A percentile compares a stretch with the other conserved stretches of the same genome.
Evolutionary conservation across 2,113 vertebrate species (phyloP).

Genomic region (Lepus timidus): DNA sequence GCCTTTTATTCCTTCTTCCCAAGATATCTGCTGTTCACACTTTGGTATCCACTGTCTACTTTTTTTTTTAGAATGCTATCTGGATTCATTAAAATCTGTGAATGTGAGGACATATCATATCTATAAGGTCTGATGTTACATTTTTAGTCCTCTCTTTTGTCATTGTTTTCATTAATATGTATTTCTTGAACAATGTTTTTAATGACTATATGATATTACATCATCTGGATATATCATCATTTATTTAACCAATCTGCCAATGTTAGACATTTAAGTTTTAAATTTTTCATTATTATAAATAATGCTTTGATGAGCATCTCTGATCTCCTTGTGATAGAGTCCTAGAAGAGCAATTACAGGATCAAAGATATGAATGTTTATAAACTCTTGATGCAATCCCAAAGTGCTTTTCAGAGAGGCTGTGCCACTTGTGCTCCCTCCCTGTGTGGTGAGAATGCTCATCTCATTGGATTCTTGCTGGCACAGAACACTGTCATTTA

Average conservation of each 20-base stretch:
- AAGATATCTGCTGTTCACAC: background rate
- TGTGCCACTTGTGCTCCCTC: background rate
- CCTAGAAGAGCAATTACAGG: constrained; percentile 32
- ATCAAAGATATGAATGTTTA: constrained; percentile 6
- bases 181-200: background rate
- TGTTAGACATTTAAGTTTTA: constrained; percentile 42
- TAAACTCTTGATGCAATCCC: background rate
- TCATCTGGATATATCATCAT: background rate
- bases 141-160: background rate
- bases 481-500: background rate
- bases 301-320: background rate
- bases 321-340: constrained; percentile 50
- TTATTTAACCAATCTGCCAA: constrained; percentile 45
- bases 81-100: background rate
- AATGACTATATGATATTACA: constrained; percentile 18
- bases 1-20: constrained; percentile 9
- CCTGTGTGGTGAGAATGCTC: no score
- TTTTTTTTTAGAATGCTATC: background rate
- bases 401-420: background rate
- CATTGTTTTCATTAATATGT: constrained; percentile 34
- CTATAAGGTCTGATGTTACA: background rate
- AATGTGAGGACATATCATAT: background rate
- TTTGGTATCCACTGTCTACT: constrained; percentile 16
- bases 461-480: background rate
- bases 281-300: constrained; percentile 59